Conservation (phyloP, 1,140 invertebrate species). For the Parasteatoda tepidariorum region DNA sequence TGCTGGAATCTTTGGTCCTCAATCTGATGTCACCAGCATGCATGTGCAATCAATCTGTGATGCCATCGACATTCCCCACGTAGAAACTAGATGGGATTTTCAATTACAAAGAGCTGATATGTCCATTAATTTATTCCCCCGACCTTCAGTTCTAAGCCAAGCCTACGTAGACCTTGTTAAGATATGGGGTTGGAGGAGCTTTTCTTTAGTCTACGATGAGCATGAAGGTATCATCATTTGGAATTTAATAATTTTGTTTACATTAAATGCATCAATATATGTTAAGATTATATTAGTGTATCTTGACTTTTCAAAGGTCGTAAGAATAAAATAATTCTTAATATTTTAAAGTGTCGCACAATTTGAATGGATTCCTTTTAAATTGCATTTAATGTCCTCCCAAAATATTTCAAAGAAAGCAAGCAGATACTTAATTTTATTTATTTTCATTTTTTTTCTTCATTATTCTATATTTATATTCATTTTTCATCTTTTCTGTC, state of each 20-base stretch:
- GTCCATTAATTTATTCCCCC: constrained; percentile 94
- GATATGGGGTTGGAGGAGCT: constrained; percentile 90
- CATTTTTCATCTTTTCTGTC: no score
- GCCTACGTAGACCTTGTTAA: constrained; percentile 90
- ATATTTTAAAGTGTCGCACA: no score
- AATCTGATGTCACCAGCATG: constrained; percentile 87
- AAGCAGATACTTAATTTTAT: no score
- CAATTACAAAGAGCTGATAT: constrained; percentile 84
- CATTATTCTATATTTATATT: no score
- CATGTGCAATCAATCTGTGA: constrained; percentile 97
- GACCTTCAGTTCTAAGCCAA: constrained; percentile 82
- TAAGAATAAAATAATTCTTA: no score
- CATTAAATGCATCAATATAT: not conserved
- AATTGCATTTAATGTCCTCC: no score
- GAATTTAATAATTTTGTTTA: not conserved
- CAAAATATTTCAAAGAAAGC: no score
- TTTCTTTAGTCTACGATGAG: constrained; percentile 95
- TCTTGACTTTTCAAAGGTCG: no score
- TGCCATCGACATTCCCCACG: constrained; percentile 94
- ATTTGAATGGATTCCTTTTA: no score
- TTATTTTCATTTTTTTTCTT: no score
- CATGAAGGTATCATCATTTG: constrained; percentile 92
- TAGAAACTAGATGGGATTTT: constrained; percentile 94
- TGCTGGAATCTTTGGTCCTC: constrained; percentile 94
- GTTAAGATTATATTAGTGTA: no score